phyloP scores from a whole-genome alignment of 2,888 invertebrate species.

The Vandiemenella viatica region DNA sequence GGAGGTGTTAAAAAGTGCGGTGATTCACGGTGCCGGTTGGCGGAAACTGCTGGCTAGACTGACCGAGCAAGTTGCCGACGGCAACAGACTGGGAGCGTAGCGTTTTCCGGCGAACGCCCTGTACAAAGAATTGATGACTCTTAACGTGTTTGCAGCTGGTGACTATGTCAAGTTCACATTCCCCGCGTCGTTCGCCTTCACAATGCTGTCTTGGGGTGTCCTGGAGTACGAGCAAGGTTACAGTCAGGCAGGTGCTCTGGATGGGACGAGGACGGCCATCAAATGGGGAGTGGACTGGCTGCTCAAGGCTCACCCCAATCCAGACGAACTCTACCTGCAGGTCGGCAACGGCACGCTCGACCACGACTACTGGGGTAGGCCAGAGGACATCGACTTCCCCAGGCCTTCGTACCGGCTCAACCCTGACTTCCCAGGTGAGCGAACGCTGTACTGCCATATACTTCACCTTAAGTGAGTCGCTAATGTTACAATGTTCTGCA shows the following conservation, averaged over 20 bases:
- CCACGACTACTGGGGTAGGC: conserved; percentile 24
- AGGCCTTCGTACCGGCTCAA: conserved; percentile 21
- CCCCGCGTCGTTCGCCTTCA: conserved; percentile 18
- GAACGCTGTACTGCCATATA: too few species aligned
- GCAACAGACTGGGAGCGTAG: too few species aligned
- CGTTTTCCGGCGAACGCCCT: too few species aligned
- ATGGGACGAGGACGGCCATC: conserved; percentile 21
- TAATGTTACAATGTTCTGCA: too few species aligned
- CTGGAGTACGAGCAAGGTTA: conserved; percentile 11
- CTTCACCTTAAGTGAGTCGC: too few species aligned
- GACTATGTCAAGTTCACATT: conserved; percentile 21
- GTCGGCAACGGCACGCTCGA: conserved; percentile 24
- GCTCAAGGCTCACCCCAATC: conserved; percentile 23
- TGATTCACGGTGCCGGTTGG: too few species aligned
- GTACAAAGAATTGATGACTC: too few species aligned
- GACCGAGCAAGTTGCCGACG: too few species aligned
- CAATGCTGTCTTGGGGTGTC: conserved; percentile 19
- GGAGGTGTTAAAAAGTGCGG: too few species aligned
- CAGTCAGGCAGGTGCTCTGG: conserved; percentile 10
- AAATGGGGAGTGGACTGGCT: conserved; percentile 26
- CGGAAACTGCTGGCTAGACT: too few species aligned
- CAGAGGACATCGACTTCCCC: conserved; percentile 17
- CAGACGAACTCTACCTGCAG: conserved; percentile 25
- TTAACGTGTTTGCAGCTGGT: conserved; percentile 20
- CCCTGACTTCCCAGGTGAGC: conserved; percentile 2